These are phyloP conservation scores for Elephantulus edwardii DNA, from an alignment of 2,113 vertebrate species.

Conservation along the genomic window DNA sequence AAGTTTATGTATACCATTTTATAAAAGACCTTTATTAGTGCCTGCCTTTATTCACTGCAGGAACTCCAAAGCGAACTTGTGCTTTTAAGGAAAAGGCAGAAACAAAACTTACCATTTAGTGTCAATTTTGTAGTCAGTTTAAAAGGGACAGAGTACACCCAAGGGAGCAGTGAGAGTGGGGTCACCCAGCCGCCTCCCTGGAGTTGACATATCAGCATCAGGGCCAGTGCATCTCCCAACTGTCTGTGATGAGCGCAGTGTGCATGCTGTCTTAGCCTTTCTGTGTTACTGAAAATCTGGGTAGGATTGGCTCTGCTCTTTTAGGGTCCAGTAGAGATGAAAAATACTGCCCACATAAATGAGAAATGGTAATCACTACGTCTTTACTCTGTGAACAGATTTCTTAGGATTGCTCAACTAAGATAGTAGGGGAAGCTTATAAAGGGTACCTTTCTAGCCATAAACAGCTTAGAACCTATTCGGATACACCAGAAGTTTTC, in stretches of 20 bases:
- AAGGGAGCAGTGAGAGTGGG: neutral
- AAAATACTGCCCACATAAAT: neutral
- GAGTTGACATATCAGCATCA: neutral
- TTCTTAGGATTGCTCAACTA: neutral
- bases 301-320: neutral
- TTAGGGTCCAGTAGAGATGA: neutral
- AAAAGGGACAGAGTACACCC: neutral
- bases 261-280: neutral
- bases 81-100: neutral
- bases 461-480: neutral
- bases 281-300: too few species aligned
- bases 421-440: neutral
- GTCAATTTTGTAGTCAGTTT: neutral
- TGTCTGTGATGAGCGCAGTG: neutral
- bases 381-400: neutral
- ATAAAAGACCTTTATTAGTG: neutral
- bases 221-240: neutral
- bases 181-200: neutral
- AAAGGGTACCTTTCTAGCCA: neutral
- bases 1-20: neutral
- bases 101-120: neutral
- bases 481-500: neutral
- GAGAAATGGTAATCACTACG: neutral
- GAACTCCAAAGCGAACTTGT: neutral
- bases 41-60: neutral